A percentile compares a stretch with the other conserved stretches of the same genome.
Conservation (phyloP, 2,113 vertebrate genomes). For the Cyprinodon brontotheroides region DNA sequence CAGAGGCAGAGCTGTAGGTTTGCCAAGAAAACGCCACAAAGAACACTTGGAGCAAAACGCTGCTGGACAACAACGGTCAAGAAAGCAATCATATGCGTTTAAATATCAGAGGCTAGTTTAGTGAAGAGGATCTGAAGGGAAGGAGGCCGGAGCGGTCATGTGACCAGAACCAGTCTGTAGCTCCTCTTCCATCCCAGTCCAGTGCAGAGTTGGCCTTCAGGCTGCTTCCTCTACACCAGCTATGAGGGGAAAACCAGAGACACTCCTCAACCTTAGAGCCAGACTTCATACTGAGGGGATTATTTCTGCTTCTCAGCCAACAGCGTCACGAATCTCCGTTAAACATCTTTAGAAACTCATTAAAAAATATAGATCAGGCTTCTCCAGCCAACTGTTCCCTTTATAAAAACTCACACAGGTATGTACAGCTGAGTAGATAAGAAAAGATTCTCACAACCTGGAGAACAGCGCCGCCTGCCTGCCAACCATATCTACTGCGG, state of each 20-base stretch:
- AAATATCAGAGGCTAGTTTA: constrained; percentile 57
- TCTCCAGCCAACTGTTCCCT: constrained; percentile 72
- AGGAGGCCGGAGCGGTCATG: constrained; percentile 48
- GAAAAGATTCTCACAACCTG: constrained; percentile 48
- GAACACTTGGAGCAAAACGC: constrained; percentile 71
- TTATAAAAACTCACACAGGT: constrained; percentile 77
- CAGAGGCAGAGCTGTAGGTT: constrained; percentile 60
- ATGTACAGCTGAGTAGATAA: constrained; percentile 77
- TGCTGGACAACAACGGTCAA: constrained; percentile 54
- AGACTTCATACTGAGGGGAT: constrained; percentile 38
- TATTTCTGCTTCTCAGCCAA: constrained; percentile 37
- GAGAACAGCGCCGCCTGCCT: constrained; percentile 36
- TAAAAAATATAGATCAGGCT: constrained; percentile 83
- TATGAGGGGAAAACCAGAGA: background rate
- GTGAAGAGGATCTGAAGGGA: constrained; percentile 53
- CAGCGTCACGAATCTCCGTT: constrained; percentile 58
- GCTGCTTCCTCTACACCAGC: constrained; percentile 17
- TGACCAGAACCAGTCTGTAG: constrained; percentile 40
- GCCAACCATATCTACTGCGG: constrained; percentile 36
- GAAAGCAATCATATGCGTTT: constrained; percentile 62
- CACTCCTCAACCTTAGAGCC: background rate
- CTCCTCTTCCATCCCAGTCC: constrained; percentile 57
- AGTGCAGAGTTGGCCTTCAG: constrained; percentile 59
- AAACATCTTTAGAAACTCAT: constrained; percentile 73
- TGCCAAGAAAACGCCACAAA: constrained; percentile 74